Evolutionary conservation across 1,140 invertebrate genomes (phyloP).

Genomic region (Anoplolepis gracilipes): DNA sequence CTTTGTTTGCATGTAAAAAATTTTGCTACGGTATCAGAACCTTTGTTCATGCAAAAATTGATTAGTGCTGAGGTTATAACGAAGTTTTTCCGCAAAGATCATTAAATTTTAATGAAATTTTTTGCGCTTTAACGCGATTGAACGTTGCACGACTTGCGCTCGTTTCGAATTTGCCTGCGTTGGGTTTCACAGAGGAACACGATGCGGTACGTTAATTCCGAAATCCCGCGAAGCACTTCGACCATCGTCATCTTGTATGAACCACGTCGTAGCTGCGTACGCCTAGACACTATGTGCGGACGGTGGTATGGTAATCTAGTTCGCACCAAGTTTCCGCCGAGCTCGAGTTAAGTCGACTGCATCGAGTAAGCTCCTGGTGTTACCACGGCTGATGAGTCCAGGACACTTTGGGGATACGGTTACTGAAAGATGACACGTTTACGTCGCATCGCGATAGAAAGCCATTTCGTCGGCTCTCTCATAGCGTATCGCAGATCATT

Average conservation of each 20-base stretch:
- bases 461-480: not conserved
- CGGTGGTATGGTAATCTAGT: slow-evolving; percentile 69
- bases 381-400: slow-evolving; percentile 70
- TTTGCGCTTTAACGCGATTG: slow-evolving; percentile 8
- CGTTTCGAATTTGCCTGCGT: slow-evolving; percentile 9
- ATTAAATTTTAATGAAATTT: slow-evolving; percentile 13
- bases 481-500: not conserved
- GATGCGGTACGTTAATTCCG: slow-evolving; percentile 59
- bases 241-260: slow-evolving; percentile 59
- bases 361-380: slow-evolving; percentile 68
- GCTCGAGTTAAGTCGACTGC: slow-evolving; percentile 69
- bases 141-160: not conserved
- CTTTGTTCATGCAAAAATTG: slow-evolving; percentile 22
- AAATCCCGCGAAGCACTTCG: slow-evolving; percentile 60
- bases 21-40: not conserved
- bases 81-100: not conserved
- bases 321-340: slow-evolving; percentile 65
- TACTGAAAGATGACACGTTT: slow-evolving; percentile 59
- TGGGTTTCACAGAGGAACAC: slow-evolving; percentile 45
- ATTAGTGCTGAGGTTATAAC: not conserved
- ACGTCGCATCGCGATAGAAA: slow-evolving; percentile 29
- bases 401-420: slow-evolving; percentile 52
- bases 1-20: slow-evolving; percentile 24
- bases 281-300: slow-evolving; percentile 44
- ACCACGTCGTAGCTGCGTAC: slow-evolving; percentile 40